Evolutionary conservation across 2,797 vertebrate species (phyloP).

Genomic region (Enteromius anoplus): DNA sequence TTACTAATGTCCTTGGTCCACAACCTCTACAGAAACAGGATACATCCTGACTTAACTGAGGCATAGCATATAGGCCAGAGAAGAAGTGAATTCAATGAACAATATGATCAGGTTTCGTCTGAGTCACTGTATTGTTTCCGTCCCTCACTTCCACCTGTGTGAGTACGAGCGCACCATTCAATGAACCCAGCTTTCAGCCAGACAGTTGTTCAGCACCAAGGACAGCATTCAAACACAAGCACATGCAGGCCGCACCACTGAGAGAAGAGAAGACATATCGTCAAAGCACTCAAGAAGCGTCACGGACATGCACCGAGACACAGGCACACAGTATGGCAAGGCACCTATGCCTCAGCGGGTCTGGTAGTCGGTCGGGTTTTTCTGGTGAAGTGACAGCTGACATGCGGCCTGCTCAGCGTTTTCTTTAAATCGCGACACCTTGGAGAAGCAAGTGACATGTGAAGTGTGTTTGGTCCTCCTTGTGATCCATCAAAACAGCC

Average conservation of each 20-base stretch:
- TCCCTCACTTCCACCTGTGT: constrained; percentile 17
- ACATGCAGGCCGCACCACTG: not conserved
- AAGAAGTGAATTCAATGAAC: not conserved
- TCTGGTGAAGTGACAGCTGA: constrained; percentile 31
- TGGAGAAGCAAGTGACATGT: constrained; percentile 18
- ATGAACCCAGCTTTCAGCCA: not conserved
- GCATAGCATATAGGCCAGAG: not conserved
- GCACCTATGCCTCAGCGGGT: constrained; percentile 28
- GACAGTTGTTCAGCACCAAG: constrained; percentile 35
- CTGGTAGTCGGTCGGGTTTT: constrained; percentile 11
- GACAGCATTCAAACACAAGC: constrained; percentile 7
- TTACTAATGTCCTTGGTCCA: no score
- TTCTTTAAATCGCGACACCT: constrained; percentile 38
- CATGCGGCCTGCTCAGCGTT: constrained; percentile 1
- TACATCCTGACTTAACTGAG: not conserved
- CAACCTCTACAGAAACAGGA: not conserved
- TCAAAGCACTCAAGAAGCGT: constrained; percentile 12
- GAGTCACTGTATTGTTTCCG: not conserved
- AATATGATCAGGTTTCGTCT: not conserved
- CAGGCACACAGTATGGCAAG: not conserved
- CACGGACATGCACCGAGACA: constrained; percentile 28
- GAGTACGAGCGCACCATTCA: not conserved
- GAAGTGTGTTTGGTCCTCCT: constrained; percentile 11
- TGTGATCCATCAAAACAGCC: constrained; percentile 46
- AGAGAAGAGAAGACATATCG: constrained; percentile 20